Conservation (phyloP, 2,888 invertebrate species). For the Pheosia tremula region DNA sequence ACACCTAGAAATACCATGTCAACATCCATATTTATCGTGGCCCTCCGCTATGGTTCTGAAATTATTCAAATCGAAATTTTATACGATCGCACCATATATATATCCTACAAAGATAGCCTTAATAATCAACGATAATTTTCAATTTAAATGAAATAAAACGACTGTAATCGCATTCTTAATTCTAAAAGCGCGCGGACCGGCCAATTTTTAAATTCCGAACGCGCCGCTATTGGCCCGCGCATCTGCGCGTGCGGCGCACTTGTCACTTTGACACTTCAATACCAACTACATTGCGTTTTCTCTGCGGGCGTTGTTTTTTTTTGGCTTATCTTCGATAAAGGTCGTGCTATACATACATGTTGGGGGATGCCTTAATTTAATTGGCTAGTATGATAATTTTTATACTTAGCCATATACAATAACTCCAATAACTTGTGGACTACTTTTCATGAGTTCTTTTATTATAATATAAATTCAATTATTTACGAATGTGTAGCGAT, state of each 20-base stretch:
- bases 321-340: conserved; percentile 30
- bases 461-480: too few species aligned
- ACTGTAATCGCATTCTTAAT: conserved; percentile 24
- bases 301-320: conserved; percentile 38
- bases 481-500: too few species aligned
- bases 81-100: neutral
- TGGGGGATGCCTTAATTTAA: conserved; percentile 2
- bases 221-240: conserved; percentile 49
- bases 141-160: conserved; percentile 2
- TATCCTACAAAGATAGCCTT: neutral
- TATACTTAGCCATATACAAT: neutral
- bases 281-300: conserved; percentile 12
- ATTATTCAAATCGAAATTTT: conserved; percentile 6
- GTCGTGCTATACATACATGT: conserved; percentile 13
- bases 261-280: conserved; percentile 78
- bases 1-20: neutral
- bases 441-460: neutral
- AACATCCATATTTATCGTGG: neutral
- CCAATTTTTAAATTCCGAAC: conserved; percentile 58
- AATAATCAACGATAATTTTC: conserved; percentile 4
- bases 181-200: conserved; percentile 33
- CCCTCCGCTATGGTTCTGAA: too few species aligned
- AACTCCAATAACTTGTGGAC: neutral
- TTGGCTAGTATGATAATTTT: neutral
- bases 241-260: conserved; percentile 64